Evolutionary conservation across 2,888 invertebrate species (phyloP), one percentile per base, ranked within the genome.

Genomic region (Lithophane ornitopus): DNA sequence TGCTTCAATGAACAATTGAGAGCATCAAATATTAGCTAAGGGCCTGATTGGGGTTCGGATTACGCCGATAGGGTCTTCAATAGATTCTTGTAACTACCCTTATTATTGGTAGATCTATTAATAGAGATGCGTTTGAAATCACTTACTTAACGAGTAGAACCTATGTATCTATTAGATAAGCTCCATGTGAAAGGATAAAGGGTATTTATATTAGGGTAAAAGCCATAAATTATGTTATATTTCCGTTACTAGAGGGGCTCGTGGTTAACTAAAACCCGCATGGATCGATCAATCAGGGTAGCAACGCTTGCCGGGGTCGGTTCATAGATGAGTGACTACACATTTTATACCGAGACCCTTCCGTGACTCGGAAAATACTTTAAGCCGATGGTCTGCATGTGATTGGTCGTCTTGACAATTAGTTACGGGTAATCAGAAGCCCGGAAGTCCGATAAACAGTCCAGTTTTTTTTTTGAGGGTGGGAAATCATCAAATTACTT

Each of bases 31-130:
- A 44, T 22, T 76, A 52, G 19, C 22, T 59, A n/a, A 52, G 44
- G 78, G 39, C 56, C n/a, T 62, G 56, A 76, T 54, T 56, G 41
- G 68, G 62, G 28, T 49, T 34, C 16, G 16, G n/a, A 46, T 62
- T 34, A 62, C 44, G 44, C 11, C 28, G 28, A n/a, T n/a, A 16
- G 6, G 9, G n/a, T 52, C 49, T 49, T 28, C 9, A 19, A 46
- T 34, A 34, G 4, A 34, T 34, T 34, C 34, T 34, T 34, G 34
- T 34, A 34, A 34, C 34, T 6, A 34, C 34, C 34, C 6, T 6
- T 34, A 34, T 34, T 34, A 34, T 34, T 34, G 3, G 11, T 22
- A 19, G 26, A 65, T 44, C 7, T 2, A 65, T 22, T 46, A 14
- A 26, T 44, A 3, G 11, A 19, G 1, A 63, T 0, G 11, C 11